These are phyloP conservation scores for Meriones psammophilus DNA, from an alignment of 2,797 vertebrate species.

Conservation along the genomic window DNA sequence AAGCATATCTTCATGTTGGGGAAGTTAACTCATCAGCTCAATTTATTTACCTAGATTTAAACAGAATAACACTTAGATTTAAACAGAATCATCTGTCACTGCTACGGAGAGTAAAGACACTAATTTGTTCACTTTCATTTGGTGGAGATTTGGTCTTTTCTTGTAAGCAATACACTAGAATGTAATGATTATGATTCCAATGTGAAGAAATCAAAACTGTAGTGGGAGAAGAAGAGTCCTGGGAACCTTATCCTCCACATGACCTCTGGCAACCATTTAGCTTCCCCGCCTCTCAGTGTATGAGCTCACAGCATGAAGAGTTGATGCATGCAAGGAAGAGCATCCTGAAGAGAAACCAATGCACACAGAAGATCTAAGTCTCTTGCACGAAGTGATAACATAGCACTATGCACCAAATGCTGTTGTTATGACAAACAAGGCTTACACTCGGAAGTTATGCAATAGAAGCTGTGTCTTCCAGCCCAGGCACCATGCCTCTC, in stretches of 20 bases:
- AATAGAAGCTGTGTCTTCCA: slow-evolving; percentile 12
- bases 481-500: background rate
- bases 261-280: background rate
- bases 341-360: background rate
- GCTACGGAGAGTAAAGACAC: background rate
- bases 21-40: slow-evolving; percentile 10
- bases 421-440: background rate
- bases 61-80: slow-evolving; percentile 19
- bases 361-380: background rate
- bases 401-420: background rate
- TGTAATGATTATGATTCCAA: background rate
- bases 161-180: background rate
- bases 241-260: background rate
- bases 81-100: background rate
- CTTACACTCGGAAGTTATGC: background rate
- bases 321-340: background rate
- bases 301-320: background rate
- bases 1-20: background rate
- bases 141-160: slow-evolving; percentile 30
- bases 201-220: background rate
- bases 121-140: background rate
- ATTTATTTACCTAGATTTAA: slow-evolving; percentile 4
- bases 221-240: background rate
- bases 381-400: background rate
- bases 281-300: background rate